A percentile compares a stretch with the other conserved stretches of the same genome.
phyloP scores from a whole-genome alignment of 2,113 vertebrate genomes.

The Lepus europaeus region DNA sequence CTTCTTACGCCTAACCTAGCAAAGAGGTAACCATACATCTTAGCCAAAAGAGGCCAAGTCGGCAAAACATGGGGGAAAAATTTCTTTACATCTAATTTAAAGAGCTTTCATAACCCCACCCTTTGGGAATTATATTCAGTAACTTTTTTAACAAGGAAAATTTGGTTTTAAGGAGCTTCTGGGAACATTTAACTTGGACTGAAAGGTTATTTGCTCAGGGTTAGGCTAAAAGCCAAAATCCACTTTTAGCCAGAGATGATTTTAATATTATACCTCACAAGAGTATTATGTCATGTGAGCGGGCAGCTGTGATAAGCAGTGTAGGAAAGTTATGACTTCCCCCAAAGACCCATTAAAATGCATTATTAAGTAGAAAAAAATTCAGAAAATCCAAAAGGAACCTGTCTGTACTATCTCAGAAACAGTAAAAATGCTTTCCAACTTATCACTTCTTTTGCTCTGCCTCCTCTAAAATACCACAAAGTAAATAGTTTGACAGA shows the following conservation, averaged over 20 bases:
- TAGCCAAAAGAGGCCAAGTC: not conserved
- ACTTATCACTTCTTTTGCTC: slow-evolving; percentile 61
- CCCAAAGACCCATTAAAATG: slow-evolving; percentile 79
- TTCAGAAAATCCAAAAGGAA: slow-evolving; percentile 77
- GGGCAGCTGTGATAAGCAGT: slow-evolving; percentile 72
- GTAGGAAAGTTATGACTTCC: slow-evolving; percentile 67
- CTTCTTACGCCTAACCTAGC: slow-evolving; percentile 25
- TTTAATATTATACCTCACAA: slow-evolving; percentile 77
- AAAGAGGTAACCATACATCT: not conserved
- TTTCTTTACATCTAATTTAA: slow-evolving; percentile 57
- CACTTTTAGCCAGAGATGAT: slow-evolving; percentile 76
- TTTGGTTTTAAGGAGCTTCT: slow-evolving; percentile 76
- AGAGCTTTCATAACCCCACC: not conserved
- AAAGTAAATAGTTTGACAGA: slow-evolving; percentile 68
- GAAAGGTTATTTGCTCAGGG: slow-evolving; percentile 75
- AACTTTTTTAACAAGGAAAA: slow-evolving; percentile 76
- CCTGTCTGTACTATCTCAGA: slow-evolving; percentile 70
- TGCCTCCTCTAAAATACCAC: slow-evolving; percentile 59
- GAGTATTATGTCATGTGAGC: slow-evolving; percentile 78
- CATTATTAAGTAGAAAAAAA: slow-evolving; percentile 75
- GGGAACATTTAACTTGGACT: slow-evolving; percentile 71
- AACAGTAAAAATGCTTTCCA: slow-evolving; percentile 71
- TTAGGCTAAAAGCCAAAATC: slow-evolving; percentile 80
- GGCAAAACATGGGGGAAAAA: not conserved
- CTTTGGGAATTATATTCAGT: slow-evolving; percentile 64